Evolutionary conservation across 2,888 invertebrate genomes (phyloP), one percentile per base, ranked within the genome.

Genomic region (Pilophorus perplexus): DNA sequence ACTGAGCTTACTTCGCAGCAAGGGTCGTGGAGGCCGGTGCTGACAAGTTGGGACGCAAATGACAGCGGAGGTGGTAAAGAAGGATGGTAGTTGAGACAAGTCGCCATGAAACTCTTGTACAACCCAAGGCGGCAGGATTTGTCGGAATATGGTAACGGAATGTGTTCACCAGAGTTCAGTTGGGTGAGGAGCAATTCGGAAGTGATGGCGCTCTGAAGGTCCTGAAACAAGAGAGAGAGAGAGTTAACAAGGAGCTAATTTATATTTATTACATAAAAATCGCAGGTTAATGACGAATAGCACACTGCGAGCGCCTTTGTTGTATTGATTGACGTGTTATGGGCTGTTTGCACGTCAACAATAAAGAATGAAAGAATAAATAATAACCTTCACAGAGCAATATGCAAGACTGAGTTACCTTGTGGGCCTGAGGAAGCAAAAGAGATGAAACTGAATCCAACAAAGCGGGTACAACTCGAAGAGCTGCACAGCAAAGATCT

Each of bases 71-170:
- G 66, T 14, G 68, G 68, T 33, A 38, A 66, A 18, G 42, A 38
- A n/a, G 54, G 55, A 16, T 66, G 68, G 22, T 16, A 44, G 40
- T 68, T 33, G 12, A 60, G 18, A n/a, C 66, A 66, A 8, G 66
- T 22, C 1, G 66, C 20, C 1, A 48, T 46, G 18, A 68, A 64
- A n/a, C 54, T 44, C 18, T 54, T 27, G 40, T 68, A 68, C 16
- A 68, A 40, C 25, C 25, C 40, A 1, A 68, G 62, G 2, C 68
- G 52, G n/a, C 68, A 68, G 25, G n/a, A 14, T n/a, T 27, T 27
- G 38, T 66, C 27, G 0, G 62, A 54, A 23, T 68, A 68, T n/a
- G 68, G 68, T 18, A 66, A 28, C n/a, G 68, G 66, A 27, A 50
- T 18, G 12, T 60, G 20, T 18, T 44, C 60, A 1, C 25, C 27